Evolutionary conservation across 2,797 vertebrate species (phyloP).

Genomic region (Tragopan temminckii): DNA sequence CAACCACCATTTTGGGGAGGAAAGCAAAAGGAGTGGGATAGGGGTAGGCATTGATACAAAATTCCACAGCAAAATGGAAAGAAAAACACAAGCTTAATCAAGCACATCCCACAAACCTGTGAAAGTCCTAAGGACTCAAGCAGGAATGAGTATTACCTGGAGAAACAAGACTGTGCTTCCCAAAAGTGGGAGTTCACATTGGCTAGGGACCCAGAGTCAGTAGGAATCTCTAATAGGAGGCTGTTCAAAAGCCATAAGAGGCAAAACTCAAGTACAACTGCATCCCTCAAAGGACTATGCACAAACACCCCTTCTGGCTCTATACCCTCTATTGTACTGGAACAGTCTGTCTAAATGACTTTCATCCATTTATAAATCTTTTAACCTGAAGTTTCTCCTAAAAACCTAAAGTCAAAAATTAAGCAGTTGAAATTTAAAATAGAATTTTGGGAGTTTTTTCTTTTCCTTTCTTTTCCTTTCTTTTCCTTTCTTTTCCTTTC

Average conservation of each 20-base stretch:
- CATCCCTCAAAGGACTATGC: not conserved
- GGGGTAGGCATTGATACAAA: not conserved
- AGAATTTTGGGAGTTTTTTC: not conserved
- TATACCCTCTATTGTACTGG: not conserved
- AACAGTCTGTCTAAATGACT: not conserved
- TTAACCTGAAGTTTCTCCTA: not conserved
- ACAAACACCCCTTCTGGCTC: not conserved
- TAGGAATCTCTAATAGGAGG: not conserved
- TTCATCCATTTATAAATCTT: not conserved
- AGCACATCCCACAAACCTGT: constrained; percentile 23
- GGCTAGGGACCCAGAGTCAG: not conserved
- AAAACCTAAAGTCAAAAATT: not conserved
- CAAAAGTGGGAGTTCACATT: constrained; percentile 11
- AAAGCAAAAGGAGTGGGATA: not conserved
- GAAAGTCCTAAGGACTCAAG: constrained; percentile 17
- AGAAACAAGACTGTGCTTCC: not conserved
- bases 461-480: not conserved
- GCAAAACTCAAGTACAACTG: not conserved
- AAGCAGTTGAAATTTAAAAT: not conserved
- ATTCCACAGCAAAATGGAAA: not conserved
- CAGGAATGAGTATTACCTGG: constrained; percentile 49
- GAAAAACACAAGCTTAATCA: constrained; percentile 17
- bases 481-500: no score
- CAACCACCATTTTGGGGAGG: not conserved
- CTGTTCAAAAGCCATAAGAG: fast-evolving